Base-by-base conservation (phyloP, 2,888 invertebrate species). In the Pheosia tremula region DNA sequence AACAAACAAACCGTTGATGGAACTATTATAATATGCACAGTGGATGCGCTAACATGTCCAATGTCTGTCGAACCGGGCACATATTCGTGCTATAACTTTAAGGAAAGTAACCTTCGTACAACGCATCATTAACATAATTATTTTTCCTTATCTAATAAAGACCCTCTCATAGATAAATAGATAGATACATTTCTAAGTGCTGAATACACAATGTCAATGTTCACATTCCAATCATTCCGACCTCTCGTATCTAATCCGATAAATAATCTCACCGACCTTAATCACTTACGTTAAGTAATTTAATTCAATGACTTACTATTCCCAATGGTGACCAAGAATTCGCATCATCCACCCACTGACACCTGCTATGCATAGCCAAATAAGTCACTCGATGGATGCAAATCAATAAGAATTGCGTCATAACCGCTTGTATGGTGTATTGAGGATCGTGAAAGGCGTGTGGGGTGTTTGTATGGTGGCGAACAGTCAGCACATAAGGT, bases 381-480 rank as follows among this genome's bases (percentile, higher is more conserved):
- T 78, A 86, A 74, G 85, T 87, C 63, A 63, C 67, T 64, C 60
- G 70, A 82, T 81, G 72, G 79, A 86, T 85, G 85, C 84, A 86
- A 86, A 87, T 88, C 84, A 83, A 84, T 85, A 82, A 83, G 77
- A 74, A 77, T 89, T 89, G 85, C 87, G 83, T 90, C 89, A 90
- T 79, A 66, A 64, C 61, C 59, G 67, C 63, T 72, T 73, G 66
- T 78, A 77, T 80, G 79, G 77, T 75, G 74, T 85, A 85, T 86
- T 83, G 82, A 85, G 81, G 75, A 84, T 86, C 87, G 87, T 82
- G 91, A 91, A 91, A 90, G 91, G 88, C 77, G 83, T 76, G 82
- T 85, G 81, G 83, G 77, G 81, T 72, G 72, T 24, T 68, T 67
- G 68, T 71, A 72, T 70, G 81, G 72, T 64, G 70, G 62, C 71